Conservation (phyloP, 2,888 invertebrate genomes). For the Brachypterus glaber region DNA sequence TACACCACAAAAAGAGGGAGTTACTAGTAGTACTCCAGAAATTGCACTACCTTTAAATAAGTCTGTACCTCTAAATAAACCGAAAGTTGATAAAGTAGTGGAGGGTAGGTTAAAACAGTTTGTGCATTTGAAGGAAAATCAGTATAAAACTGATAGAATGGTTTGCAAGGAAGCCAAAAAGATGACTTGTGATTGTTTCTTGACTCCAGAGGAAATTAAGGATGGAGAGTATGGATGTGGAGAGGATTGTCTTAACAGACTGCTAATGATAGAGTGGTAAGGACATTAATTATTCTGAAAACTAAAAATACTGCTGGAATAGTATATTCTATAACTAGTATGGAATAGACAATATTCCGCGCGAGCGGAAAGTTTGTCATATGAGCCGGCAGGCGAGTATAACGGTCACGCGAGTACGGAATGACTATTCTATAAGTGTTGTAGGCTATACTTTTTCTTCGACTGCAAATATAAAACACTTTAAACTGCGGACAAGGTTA, state of each 20-base stretch:
- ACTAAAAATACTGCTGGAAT: not conserved
- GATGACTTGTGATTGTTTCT: slow-evolving; percentile 92
- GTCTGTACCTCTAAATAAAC: slow-evolving; percentile 21
- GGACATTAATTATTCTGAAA: slow-evolving; percentile 17
- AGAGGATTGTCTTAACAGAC: slow-evolving; percentile 90
- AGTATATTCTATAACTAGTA: no score
- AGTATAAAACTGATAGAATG: slow-evolving; percentile 74
- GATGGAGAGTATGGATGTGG: slow-evolving; percentile 83
- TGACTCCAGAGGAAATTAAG: slow-evolving; percentile 75
- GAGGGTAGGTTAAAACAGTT: slow-evolving; percentile 61
- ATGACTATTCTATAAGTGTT: no score
- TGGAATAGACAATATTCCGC: no score
- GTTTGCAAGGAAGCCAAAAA: slow-evolving; percentile 83
- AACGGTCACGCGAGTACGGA: no score
- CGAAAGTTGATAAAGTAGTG: slow-evolving; percentile 43
- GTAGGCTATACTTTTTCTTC: no score
- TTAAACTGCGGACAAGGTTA: no score
- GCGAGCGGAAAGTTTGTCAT: no score
- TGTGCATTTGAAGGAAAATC: slow-evolving; percentile 73
- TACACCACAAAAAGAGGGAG: slow-evolving; percentile 17
- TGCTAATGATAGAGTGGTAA: slow-evolving; percentile 98
- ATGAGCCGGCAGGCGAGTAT: no score
- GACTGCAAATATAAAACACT: no score
- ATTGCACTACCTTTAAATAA: slow-evolving; percentile 9
- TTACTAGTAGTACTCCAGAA: slow-evolving; percentile 11